Conservation (phyloP, 2,797 vertebrate species). For the Urosaurus nigricauda region DNA sequence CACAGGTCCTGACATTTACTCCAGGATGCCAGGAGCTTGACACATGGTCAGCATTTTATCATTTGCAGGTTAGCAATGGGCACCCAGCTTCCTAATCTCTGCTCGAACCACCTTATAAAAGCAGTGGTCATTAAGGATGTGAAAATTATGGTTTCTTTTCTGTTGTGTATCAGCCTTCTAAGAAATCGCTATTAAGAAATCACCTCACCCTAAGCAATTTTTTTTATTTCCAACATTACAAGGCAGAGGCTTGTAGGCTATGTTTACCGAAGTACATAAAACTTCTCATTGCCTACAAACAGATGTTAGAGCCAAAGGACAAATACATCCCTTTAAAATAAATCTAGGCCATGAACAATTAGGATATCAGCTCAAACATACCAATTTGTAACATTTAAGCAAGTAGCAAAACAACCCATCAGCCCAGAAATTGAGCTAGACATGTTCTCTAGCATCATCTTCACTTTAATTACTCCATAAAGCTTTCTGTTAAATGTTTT, state of each 20-base stretch:
- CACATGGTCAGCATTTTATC: background rate
- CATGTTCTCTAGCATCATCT: background rate
- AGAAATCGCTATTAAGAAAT: background rate
- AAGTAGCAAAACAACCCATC: slow-evolving; percentile 38
- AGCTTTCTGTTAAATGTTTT: background rate
- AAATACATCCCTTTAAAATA: background rate
- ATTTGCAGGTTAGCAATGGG: background rate
- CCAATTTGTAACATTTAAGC: slow-evolving; percentile 14
- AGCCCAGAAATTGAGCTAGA: slow-evolving; percentile 34
- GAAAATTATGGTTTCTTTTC: background rate
- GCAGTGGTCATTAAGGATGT: no score
- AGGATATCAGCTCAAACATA: slow-evolving; percentile 31
- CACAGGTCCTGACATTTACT: background rate
- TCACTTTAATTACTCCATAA: slow-evolving; percentile 9
- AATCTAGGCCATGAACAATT: background rate
- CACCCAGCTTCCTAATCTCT: no score
- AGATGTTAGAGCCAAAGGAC: slow-evolving; percentile 42
- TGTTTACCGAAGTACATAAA: background rate
- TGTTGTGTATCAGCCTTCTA: background rate
- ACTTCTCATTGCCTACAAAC: slow-evolving; percentile 45
- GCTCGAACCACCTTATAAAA: no score
- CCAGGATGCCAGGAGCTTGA: no score
- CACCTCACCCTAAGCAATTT: background rate
- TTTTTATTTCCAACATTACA: background rate
- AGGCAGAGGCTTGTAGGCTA: background rate